These are phyloP conservation scores for Synergus itoensis DNA, from an alignment of 2,888 invertebrate genomes.

Conservation along the genomic window DNA sequence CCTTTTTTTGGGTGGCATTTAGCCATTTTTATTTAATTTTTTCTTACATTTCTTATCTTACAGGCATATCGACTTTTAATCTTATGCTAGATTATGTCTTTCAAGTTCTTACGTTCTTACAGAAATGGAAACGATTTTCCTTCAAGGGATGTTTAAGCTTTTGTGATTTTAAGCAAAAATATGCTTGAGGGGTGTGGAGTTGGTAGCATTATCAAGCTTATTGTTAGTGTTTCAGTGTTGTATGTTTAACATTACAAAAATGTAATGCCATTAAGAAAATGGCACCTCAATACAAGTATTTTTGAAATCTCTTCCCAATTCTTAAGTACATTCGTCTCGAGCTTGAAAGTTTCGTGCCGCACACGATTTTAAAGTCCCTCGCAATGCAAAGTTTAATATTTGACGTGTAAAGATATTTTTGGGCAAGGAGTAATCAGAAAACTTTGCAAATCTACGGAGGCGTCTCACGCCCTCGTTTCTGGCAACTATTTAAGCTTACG, in stretches of 20 bases:
- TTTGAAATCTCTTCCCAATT: background rate
- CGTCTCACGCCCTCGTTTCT: slow-evolving; percentile 44
- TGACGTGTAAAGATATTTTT: slow-evolving; percentile 49
- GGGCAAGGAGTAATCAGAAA: slow-evolving; percentile 47
- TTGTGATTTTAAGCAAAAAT: background rate
- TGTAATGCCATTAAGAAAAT: no score
- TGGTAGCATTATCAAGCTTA: background rate
- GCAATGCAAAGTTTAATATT: slow-evolving; percentile 40
- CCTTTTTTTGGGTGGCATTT: slow-evolving; percentile 38
- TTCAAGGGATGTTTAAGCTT: background rate
- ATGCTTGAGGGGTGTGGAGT: background rate
- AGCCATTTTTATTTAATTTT: slow-evolving; percentile 31
- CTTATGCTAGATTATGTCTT: background rate
- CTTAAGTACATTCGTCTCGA: slow-evolving; percentile 9
- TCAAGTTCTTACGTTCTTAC: background rate
- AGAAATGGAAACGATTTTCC: background rate
- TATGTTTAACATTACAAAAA: no score
- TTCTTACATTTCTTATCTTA: slow-evolving; percentile 3
- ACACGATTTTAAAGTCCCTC: background rate
- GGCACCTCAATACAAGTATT: background rate
- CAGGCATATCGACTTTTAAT: no score
- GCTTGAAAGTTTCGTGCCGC: background rate
- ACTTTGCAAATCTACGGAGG: slow-evolving; percentile 49
- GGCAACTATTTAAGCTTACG: slow-evolving; percentile 6
- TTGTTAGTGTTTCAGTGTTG: background rate